phyloP scores from a whole-genome alignment of 53 echinoderm and acorn worm species.

The Echinometra lucunter region DNA sequence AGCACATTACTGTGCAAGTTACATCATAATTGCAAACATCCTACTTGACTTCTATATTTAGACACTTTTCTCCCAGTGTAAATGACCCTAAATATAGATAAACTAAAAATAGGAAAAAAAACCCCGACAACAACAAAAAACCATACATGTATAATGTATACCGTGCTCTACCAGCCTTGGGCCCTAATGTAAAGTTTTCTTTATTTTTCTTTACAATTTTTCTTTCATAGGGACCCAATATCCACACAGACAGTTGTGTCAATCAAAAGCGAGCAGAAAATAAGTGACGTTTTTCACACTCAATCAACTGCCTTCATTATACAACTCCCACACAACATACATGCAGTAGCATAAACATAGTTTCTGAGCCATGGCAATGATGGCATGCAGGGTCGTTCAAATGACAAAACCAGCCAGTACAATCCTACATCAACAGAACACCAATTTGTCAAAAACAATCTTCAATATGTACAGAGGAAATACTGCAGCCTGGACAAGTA shows the following conservation, averaged over 20 bases:
- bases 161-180: slow-evolving; percentile 7
- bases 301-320: slow-evolving; percentile 5
- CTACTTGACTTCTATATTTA: too few relatives aligned
- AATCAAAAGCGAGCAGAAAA: neutral
- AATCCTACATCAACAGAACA: neutral
- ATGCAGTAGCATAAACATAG: neutral
- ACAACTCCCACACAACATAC: slow-evolving; percentile 24
- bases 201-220: too few relatives aligned
- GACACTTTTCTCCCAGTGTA: too few relatives aligned
- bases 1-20: too few relatives aligned
- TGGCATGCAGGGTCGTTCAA: neutral
- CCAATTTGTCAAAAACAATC: neutral
- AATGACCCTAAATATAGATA: too few relatives aligned
- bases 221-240: neutral
- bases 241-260: slow-evolving; percentile 21
- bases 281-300: slow-evolving; percentile 38
- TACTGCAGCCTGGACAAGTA: too few relatives aligned
- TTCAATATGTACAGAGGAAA: neutral
- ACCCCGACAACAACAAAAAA: neutral
- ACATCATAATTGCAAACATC: too few relatives aligned
- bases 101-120: too few relatives aligned
- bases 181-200: neutral
- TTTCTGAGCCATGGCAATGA: neutral
- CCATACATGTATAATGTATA: too few relatives aligned
- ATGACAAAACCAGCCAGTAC: neutral